A percentile compares a stretch with the other conserved stretches of the same genome.
These are phyloP conservation scores for Clytia hemisphaerica DNA, from an alignment of 30 jellyfish, hydroid and myxozoan genomes.

Conservation along the genomic window DNA sequence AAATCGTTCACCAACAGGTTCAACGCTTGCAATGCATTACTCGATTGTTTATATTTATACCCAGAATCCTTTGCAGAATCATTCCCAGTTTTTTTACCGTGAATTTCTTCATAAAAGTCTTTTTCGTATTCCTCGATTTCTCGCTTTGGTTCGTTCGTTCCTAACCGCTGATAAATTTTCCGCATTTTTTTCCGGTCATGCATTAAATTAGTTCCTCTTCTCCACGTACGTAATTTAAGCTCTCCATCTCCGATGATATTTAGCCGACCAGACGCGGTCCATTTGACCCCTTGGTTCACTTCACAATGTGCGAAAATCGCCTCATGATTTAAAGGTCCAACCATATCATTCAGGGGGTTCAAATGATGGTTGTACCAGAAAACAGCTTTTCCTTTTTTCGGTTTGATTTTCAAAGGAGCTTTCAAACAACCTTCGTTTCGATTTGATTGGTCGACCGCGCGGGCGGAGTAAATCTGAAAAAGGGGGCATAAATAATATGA, in stretches of 20 bases:
- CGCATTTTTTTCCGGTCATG: slow-evolving; percentile 30
- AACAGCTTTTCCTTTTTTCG: slow-evolving; percentile 89
- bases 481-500: background rate
- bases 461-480: slow-evolving; percentile 42
- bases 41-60: slow-evolving; percentile 40
- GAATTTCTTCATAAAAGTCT: slow-evolving; percentile 46
- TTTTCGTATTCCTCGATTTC: slow-evolving; percentile 56
- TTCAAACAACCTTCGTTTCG: slow-evolving; percentile 52
- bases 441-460: slow-evolving; percentile 42
- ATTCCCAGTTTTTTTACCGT: slow-evolving; percentile 31
- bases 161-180: slow-evolving; percentile 38
- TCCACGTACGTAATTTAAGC: slow-evolving; percentile 88
- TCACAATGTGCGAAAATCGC: slow-evolving; percentile 84
- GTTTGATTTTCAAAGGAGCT: slow-evolving; percentile 61
- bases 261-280: slow-evolving; percentile 87
- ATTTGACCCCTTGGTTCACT: slow-evolving; percentile 65
- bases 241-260: slow-evolving; percentile 96
- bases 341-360: slow-evolving; percentile 68
- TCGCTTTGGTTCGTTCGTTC: slow-evolving; percentile 44
- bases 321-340: slow-evolving; percentile 74
- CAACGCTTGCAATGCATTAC: slow-evolving; percentile 78
- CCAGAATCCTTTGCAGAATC: slow-evolving; percentile 23
- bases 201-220: slow-evolving; percentile 84
- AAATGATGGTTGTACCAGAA: slow-evolving; percentile 81
- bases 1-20: slow-evolving; percentile 53